These are phyloP conservation scores for Eremophila alpestris DNA, from an alignment of 2,797 vertebrate genomes.

Conservation along the genomic window DNA sequence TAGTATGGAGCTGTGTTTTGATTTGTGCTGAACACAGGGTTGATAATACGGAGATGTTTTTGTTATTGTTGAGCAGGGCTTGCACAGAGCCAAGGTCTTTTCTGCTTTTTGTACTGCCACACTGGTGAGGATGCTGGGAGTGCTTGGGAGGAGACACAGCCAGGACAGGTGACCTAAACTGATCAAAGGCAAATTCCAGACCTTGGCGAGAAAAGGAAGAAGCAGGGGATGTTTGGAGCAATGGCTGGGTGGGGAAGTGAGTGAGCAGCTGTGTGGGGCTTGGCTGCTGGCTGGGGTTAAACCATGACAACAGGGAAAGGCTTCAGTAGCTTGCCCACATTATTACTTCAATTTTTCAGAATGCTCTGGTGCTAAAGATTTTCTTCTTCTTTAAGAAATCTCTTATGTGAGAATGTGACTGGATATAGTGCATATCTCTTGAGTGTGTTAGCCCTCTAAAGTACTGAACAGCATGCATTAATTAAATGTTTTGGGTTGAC, in stretches of 20 bases:
- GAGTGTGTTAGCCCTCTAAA: background rate
- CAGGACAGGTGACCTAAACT: background rate
- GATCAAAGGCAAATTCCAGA: background rate
- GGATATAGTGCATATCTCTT: background rate
- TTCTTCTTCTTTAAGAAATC: background rate
- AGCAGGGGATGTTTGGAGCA: fast-evolving
- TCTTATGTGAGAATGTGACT: background rate
- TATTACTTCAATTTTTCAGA: background rate
- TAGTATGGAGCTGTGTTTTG: background rate
- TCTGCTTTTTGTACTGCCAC: no score
- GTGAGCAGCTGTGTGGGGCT: fast-evolving
- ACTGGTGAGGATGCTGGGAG: background rate
- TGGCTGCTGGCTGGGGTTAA: background rate
- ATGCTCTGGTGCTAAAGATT: background rate
- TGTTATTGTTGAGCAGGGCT: background rate
- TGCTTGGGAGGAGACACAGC: background rate
- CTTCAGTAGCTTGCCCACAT: background rate
- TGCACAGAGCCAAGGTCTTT: background rate
- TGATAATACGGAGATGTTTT: background rate
- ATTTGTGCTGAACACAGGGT: background rate
- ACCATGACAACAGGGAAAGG: background rate
- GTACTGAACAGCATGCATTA: background rate
- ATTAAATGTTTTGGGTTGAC: conserved; percentile 25
- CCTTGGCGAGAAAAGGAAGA: fast-evolving
- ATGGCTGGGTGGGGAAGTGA: background rate